phyloP scores from a whole-genome alignment of 2,888 invertebrate genomes.

The Parnassius glacialis region DNA sequence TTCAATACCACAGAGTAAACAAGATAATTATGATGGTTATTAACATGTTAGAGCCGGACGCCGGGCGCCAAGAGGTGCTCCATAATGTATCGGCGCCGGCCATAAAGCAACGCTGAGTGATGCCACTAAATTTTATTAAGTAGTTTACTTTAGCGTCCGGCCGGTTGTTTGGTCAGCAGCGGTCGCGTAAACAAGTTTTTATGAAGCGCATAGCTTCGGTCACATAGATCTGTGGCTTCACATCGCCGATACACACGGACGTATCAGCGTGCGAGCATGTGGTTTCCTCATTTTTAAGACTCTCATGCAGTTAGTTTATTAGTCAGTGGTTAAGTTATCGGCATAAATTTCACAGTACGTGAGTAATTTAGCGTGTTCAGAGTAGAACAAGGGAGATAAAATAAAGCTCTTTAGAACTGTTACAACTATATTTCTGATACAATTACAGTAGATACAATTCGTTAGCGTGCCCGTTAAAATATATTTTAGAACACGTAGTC shows the following conservation, averaged over 20 bases:
- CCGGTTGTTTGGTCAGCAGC: not conserved
- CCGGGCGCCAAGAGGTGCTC: not conserved
- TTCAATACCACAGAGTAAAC: too few species aligned
- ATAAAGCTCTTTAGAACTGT: not conserved
- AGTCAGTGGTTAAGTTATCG: too few species aligned
- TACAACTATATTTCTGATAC: not conserved
- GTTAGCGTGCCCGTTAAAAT: too few species aligned
- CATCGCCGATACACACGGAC: not conserved
- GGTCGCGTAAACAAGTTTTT: conserved; percentile 4
- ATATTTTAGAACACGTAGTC: too few species aligned
- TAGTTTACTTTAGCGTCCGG: conserved; percentile 1
- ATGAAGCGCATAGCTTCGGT: conserved; percentile 1
- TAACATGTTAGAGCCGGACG: not conserved
- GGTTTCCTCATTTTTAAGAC: too few species aligned
- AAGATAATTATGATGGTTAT: not conserved
- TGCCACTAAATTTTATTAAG: conserved; percentile 4
- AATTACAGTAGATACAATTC: too few species aligned
- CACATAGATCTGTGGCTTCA: not conserved
- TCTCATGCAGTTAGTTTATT: too few species aligned
- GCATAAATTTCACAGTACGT: too few species aligned
- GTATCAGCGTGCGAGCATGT: not conserved
- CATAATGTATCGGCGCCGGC: conserved; percentile 1
- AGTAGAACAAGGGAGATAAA: too few species aligned
- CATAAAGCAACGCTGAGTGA: not conserved
- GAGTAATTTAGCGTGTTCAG: too few species aligned